Evolutionary conservation across 2,113 vertebrate species (phyloP), one percentile per base, ranked within the genome.

Genomic region (Emberiza fucata): DNA sequence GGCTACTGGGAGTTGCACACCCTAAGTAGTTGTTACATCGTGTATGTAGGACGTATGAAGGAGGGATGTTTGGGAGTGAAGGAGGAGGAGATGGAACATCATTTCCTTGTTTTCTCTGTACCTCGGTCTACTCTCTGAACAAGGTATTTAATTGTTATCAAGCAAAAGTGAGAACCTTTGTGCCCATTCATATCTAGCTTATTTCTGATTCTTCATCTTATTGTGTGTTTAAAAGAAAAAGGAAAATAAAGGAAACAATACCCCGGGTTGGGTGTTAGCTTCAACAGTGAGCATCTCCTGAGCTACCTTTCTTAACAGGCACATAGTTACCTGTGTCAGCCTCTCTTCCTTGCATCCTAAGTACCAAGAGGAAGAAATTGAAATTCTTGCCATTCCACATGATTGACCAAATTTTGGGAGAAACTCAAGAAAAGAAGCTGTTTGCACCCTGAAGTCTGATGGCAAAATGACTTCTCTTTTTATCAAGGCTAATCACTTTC

Each of bases 401-500:
- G 0, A 3, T 81, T 89, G 69, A 42, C 64, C 51, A 68, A 5
- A 37, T 75, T 75, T 72, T 13, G 47, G n/a, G 76, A 86, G 47
- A 90, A 77, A 33, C 60, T 87, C 29, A 51, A 50, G 50, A 78
- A 92, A 22, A 45, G 10, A 81, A 90, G 25, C 23, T 6, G 8
- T 86, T 85, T 90, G 25, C 53, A 71, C 60, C 20, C 47, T 72
- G 23, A 81, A 66, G n/a, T 65, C 57, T 66, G 47, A 70, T 51
- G 59, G 61, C 61, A 83, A 82, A 81, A 91, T 75, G 50, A 56
- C 47, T 91, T 81, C 27, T 94, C 35, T 64, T 91, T 47, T 75
- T 91, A 70, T 77, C 78, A 66, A 63, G 63, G 45, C 86, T 90
- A 60, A 94, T 94, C 57, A 47, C 35, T 94, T 90, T 87, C 85